Evolutionary conservation across 2,113 vertebrate genomes (phyloP).

Genomic region (Lamprotornis superbus): DNA sequence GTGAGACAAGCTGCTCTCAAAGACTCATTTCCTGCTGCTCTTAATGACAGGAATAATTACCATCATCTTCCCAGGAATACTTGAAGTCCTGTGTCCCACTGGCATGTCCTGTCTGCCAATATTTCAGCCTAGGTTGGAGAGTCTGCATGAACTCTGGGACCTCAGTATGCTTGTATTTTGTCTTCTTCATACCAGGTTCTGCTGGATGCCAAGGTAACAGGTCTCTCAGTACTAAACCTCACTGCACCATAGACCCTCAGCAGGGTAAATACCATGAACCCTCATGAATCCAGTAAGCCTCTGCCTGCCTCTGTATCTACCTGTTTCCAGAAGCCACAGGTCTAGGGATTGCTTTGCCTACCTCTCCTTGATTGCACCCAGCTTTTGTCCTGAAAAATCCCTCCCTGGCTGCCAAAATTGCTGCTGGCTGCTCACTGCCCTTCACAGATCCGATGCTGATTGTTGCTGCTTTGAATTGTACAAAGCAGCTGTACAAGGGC

Average conservation of each 20-base stretch:
- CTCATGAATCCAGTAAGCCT: neutral
- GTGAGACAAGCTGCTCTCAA: neutral
- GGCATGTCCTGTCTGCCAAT: neutral
- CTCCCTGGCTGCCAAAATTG: neutral
- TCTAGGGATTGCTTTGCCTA: neutral
- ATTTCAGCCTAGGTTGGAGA: neutral
- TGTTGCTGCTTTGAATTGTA: neutral
- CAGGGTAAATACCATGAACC: neutral
- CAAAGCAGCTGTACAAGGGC: neutral
- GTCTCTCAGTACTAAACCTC: neutral
- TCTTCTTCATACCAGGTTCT: neutral
- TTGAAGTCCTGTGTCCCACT: neutral
- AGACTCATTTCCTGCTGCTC: constrained; percentile 4
- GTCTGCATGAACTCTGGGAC: neutral
- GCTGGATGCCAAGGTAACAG: neutral
- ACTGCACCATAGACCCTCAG: neutral
- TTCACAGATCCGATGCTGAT: neutral
- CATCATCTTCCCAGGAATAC: neutral
- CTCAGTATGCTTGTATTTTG: neutral
- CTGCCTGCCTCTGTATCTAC: neutral
- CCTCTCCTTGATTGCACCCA: neutral
- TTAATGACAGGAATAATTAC: constrained; percentile 23
- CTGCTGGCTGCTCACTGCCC: neutral
- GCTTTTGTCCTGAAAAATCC: neutral
- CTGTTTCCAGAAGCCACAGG: neutral